A percentile compares a stretch with the other conserved stretches of the same genome.
phyloP scores from a whole-genome alignment of 2,888 invertebrate genomes.

The Choreutis nemorana region DNA sequence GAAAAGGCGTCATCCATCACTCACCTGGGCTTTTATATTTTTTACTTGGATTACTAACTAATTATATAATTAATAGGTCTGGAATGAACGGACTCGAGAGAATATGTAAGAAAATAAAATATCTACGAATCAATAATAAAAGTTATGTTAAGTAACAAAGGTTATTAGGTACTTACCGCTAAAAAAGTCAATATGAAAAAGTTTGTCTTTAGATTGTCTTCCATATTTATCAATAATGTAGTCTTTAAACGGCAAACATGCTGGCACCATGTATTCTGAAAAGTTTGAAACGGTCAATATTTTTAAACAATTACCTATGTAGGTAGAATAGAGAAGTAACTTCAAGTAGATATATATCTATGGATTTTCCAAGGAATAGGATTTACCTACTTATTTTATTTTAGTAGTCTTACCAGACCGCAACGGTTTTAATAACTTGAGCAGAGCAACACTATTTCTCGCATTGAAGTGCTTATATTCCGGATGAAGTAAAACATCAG shows the following conservation, averaged over 20 bases:
- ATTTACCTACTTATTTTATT: too few species aligned
- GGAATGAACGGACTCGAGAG: too few species aligned
- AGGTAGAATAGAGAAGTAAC: too few species aligned
- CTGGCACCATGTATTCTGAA: constrained; percentile 47
- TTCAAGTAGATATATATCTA: too few species aligned
- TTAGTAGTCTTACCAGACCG: too few species aligned
- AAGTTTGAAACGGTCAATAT: constrained; percentile 6
- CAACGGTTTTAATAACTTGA: constrained; percentile 34
- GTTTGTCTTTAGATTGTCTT: constrained; percentile 16
- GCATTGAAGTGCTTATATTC: constrained; percentile 47
- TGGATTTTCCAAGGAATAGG: too few species aligned
- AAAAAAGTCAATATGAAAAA: constrained; percentile 36
- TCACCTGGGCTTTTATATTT: too few species aligned
- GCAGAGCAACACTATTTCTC: constrained; percentile 33
- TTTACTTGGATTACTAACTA: too few species aligned
- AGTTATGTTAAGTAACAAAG: constrained; percentile 5
- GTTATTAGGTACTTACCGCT: constrained; percentile 39
- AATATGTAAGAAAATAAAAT: not conserved
- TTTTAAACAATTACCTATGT: too few species aligned
- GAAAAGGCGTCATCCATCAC: too few species aligned
- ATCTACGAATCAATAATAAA: constrained; percentile 1
- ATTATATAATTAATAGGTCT: too few species aligned
- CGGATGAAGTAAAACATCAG: constrained; percentile 46
- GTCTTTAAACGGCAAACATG: constrained; percentile 41
- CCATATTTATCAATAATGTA: constrained; percentile 21